A percentile compares a stretch with the other conserved stretches of the same genome.
These are phyloP conservation scores for Tetragnatha versicolor DNA, from an alignment of 1,140 invertebrate genomes.

Conservation along the genomic window DNA sequence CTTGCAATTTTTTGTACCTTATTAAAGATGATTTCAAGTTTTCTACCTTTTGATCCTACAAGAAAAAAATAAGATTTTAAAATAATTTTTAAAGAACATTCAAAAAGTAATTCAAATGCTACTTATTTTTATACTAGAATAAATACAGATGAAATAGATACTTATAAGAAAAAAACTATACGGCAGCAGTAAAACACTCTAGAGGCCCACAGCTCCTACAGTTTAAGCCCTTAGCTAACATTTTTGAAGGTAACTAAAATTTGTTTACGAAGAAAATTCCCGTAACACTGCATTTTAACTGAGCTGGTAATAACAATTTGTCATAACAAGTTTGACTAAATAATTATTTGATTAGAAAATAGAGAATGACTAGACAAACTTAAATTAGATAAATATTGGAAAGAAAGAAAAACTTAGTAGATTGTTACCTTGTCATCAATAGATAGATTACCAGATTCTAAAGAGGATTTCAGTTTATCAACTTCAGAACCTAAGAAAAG, in stretches of 20 bases:
- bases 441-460: slow-evolving; percentile 66
- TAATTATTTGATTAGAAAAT: too few species aligned
- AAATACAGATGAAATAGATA: too few species aligned
- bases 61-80: not conserved
- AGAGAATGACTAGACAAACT: not conserved
- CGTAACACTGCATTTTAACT: too few species aligned
- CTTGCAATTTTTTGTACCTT: slow-evolving; percentile 45
- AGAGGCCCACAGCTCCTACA: too few species aligned
- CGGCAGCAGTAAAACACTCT: too few species aligned
- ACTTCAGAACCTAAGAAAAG: slow-evolving; percentile 65
- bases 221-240: too few species aligned
- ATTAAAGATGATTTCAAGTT: slow-evolving; percentile 31
- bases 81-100: not conserved
- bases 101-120: not conserved
- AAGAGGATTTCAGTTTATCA: slow-evolving; percentile 65
- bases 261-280: too few species aligned
- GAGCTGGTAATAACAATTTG: too few species aligned
- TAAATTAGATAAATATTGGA: not conserved
- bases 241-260: too few species aligned
- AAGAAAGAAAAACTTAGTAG: not conserved
- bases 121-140: too few species aligned
- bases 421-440: slow-evolving; percentile 67
- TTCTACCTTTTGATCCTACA: slow-evolving; percentile 39
- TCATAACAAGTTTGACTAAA: too few species aligned
- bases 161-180: too few species aligned